Percentiles rank a stretch among this genome's conserved stretches.
Evolutionary conservation across 2,113 vertebrate genomes (phyloP).

Genomic region (Rhabdomys dilectus): DNA sequence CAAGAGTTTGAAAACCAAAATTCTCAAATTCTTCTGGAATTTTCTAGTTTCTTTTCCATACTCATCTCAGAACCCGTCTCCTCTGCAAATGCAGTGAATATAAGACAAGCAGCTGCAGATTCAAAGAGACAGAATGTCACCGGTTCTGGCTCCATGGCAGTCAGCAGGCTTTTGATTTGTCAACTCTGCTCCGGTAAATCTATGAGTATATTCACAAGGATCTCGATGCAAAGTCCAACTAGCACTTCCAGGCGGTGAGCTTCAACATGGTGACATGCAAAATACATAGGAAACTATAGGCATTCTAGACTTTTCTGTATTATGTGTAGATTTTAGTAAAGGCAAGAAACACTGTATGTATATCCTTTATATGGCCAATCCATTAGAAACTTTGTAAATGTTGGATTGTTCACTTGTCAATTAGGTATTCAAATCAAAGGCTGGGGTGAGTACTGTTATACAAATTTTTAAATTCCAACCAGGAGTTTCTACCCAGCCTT

Average conservation of each 20-base stretch:
- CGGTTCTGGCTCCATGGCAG: not conserved
- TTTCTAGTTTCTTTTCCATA: not conserved
- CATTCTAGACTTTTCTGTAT: not conserved
- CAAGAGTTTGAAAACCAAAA: not conserved
- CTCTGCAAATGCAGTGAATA: not conserved
- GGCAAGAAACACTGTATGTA: not conserved
- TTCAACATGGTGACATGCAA: not conserved
- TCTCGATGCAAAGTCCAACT: not conserved
- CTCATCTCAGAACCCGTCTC: not conserved
- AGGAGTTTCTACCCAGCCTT: too few species aligned
- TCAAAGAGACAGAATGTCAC: slow-evolving; percentile 1
- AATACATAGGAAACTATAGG: not conserved
- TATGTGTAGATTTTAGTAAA: slow-evolving; percentile 25
- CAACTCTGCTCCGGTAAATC: not conserved
- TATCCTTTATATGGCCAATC: not conserved
- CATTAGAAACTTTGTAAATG: not conserved
- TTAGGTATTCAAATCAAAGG: slow-evolving; percentile 11
- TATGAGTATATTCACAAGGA: not conserved
- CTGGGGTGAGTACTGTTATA: not conserved
- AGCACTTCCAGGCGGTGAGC: not conserved
- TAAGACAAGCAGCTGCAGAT: slow-evolving; percentile 31
- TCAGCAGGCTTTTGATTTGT: not conserved
- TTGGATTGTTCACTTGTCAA: slow-evolving; percentile 29
- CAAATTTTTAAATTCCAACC: too few species aligned
- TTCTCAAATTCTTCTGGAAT: not conserved